Percentiles rank a stretch among this genome's conserved stretches.
Conservation (phyloP, 2,888 invertebrate genomes). For the Abscondita cerata region DNA sequence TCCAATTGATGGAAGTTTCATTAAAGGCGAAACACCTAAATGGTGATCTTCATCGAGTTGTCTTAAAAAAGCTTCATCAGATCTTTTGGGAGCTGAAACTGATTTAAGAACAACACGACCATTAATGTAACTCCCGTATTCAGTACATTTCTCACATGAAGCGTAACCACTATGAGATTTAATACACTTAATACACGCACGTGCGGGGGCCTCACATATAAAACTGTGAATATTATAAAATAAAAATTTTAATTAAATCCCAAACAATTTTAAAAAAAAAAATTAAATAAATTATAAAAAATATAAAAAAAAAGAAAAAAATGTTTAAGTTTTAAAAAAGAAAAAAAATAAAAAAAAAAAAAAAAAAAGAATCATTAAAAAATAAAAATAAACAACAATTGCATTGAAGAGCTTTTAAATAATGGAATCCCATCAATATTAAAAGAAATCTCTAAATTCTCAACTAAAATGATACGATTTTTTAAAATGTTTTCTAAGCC, state of each 20-base stretch:
- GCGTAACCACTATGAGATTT: constrained; percentile 33
- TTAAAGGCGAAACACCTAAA: constrained; percentile 4
- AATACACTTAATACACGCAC: constrained; percentile 25
- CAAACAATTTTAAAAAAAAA: constrained; percentile 14
- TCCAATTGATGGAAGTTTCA: constrained; percentile 8
- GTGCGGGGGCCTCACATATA: constrained; percentile 32
- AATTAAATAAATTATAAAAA: constrained; percentile 33
- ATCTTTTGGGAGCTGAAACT: constrained; percentile 15
- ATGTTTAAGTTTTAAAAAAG: no score
- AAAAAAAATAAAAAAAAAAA: no score
- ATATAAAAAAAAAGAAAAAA: no score
- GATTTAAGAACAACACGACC: constrained; percentile 11
- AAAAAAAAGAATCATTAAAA: no score
- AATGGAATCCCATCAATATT: constrained; percentile 15
- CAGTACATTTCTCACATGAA: constrained; percentile 24
- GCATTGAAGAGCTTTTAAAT: constrained; percentile 4
- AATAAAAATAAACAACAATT: constrained; percentile 14
- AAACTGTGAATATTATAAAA: constrained; percentile 28
- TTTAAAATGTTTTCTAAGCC: constrained; percentile 1
- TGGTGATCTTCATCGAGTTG: constrained; percentile 30
- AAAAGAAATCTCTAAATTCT: constrained; percentile 7
- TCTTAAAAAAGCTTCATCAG: constrained; percentile 18
- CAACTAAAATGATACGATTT: constrained; percentile 2
- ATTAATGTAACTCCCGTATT: constrained; percentile 16
- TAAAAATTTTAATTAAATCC: constrained; percentile 14